These are phyloP conservation scores for Pteria penguin DNA, from an alignment of 2,888 invertebrate genomes.

Conservation along the genomic window DNA sequence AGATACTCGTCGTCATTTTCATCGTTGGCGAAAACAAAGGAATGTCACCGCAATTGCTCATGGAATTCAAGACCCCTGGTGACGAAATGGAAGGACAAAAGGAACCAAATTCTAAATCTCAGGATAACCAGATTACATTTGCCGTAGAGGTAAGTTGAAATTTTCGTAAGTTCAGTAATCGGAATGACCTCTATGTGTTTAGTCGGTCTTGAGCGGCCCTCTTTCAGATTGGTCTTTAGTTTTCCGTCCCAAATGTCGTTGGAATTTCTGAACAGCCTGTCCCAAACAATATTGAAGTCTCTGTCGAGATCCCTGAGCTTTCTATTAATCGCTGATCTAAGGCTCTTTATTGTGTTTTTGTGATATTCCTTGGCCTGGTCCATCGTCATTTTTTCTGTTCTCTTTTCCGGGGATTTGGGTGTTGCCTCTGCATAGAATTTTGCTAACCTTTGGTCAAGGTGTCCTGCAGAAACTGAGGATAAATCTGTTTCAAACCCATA, in stretches of 20 bases:
- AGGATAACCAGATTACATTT: slow-evolving; percentile 15
- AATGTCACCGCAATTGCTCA: slow-evolving; percentile 5
- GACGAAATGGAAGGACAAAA: slow-evolving; percentile 25
- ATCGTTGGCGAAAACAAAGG: slow-evolving; percentile 4
- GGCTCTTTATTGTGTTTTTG: slow-evolving; percentile 20
- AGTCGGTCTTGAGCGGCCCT: slow-evolving; percentile 23
- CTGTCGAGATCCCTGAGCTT: slow-evolving; percentile 14
- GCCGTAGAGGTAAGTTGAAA: slow-evolving; percentile 21
- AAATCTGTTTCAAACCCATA: slow-evolving; percentile 4
- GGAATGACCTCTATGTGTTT: slow-evolving; percentile 29
- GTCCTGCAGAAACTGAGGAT: background rate
- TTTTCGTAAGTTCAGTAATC: slow-evolving; percentile 9
- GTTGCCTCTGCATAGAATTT: slow-evolving; percentile 1
- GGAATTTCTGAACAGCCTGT: slow-evolving; percentile 6
- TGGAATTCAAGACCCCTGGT: slow-evolving; percentile 28
- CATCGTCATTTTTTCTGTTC: background rate
- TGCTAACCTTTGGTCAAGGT: background rate
- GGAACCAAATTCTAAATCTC: slow-evolving; percentile 25
- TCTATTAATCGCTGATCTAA: slow-evolving; percentile 26
- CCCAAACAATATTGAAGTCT: slow-evolving; percentile 24
- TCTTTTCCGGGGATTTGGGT: background rate
- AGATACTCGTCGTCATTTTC: slow-evolving; percentile 7
- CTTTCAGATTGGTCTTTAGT: slow-evolving; percentile 9
- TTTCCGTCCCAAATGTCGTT: slow-evolving; percentile 23
- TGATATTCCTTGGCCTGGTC: slow-evolving; percentile 5